Percentiles rank a stretch among this genome's conserved stretches.
These are phyloP conservation scores for Erythrocercus mccallii DNA, from an alignment of 2,113 vertebrate genomes.

Conservation along the genomic window DNA sequence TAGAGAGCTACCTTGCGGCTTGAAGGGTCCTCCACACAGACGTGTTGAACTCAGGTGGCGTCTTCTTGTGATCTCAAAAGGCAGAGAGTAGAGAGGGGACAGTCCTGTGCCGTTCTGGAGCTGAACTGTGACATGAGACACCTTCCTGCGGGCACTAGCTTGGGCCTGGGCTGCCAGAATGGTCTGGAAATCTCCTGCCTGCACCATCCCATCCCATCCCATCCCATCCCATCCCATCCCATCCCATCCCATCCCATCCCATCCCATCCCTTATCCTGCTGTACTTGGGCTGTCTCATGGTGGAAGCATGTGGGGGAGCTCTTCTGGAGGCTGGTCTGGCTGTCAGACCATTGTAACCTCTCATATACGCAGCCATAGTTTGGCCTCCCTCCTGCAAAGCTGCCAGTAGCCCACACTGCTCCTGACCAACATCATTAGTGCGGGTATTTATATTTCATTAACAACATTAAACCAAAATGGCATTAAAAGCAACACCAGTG, in stretches of 20 bases:
- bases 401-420: constrained; percentile 76
- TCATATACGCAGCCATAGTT: constrained; percentile 37
- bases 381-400: constrained; percentile 72
- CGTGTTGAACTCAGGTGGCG: not conserved
- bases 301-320: constrained; percentile 12
- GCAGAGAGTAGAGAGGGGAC: not conserved
- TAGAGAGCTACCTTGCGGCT: not conserved
- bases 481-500: constrained; percentile 84
- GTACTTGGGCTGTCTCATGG: not conserved
- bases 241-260: no score
- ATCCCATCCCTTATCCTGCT: not conserved
- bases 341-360: constrained; percentile 23
- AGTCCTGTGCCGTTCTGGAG: not conserved
- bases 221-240: no score
- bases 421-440: constrained; percentile 84
- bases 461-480: constrained; percentile 83
- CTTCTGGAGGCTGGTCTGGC: constrained; percentile 30
- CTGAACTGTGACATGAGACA: not conserved
- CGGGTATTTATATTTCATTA: constrained; percentile 87
- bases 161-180: not conserved
- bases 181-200: not conserved
- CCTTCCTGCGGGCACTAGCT: not conserved
- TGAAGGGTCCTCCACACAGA: not conserved
- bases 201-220: not conserved
- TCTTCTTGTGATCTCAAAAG: not conserved